A percentile compares a stretch with the other conserved stretches of the same genome.
Conservation (phyloP, 2,888 invertebrate species). For the Drosophila koepferae region DNA sequence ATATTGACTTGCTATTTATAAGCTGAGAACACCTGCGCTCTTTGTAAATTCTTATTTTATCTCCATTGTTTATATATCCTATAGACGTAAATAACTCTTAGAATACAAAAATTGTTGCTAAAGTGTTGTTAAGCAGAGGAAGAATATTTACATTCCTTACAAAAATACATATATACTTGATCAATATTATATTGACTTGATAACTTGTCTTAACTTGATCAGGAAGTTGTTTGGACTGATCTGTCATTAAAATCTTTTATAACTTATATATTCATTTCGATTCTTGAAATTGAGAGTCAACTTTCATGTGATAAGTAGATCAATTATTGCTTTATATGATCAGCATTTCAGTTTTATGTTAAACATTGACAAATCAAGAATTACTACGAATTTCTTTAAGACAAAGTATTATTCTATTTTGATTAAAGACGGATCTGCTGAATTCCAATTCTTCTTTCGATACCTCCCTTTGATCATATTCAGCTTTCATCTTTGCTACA, state of each 20-base stretch:
- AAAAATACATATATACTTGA: neutral
- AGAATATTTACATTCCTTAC: neutral
- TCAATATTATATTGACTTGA: neutral
- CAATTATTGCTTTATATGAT: neutral
- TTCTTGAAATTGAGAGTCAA: neutral
- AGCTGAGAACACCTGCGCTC: constrained; percentile 6
- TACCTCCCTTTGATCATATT: neutral
- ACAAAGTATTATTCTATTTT: neutral
- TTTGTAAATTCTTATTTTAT: constrained; percentile 2
- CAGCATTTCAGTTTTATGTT: neutral
- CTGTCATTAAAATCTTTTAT: neutral
- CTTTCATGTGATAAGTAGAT: neutral
- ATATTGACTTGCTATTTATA: constrained; percentile 8
- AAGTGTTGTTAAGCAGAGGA: neutral
- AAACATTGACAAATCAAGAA: too few species aligned
- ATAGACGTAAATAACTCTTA: neutral
- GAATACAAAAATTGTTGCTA: neutral
- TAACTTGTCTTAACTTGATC: neutral
- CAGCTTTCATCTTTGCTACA: neutral
- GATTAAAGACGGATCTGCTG: too few species aligned
- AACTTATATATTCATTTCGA: neutral
- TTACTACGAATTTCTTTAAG: neutral
- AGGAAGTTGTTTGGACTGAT: neutral
- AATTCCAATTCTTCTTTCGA: neutral
- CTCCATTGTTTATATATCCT: neutral